phyloP scores from a whole-genome alignment of 2,797 vertebrate species.

The Falco rusticolus region DNA sequence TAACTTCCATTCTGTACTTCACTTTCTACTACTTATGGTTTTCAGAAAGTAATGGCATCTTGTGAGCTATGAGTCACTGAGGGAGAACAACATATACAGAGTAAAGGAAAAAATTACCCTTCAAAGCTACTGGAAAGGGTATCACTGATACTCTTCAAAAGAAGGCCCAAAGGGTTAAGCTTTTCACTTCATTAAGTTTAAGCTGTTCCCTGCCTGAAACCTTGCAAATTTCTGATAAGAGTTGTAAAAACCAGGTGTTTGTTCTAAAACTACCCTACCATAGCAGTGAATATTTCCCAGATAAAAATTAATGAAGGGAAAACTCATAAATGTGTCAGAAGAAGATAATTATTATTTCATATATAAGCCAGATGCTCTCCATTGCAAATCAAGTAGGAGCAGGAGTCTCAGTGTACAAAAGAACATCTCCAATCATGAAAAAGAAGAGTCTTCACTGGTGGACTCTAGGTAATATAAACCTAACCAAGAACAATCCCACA shows the following conservation, averaged over 20 bases:
- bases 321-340: conserved; percentile 75
- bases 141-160: conserved; percentile 21
- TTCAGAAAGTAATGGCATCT: not conserved
- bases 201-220: conserved; percentile 62
- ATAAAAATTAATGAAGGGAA: conserved; percentile 78
- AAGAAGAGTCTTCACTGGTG: not conserved
- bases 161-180: conserved; percentile 60
- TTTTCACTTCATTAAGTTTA: conserved; percentile 63
- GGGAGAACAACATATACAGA: not conserved
- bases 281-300: conserved; percentile 67
- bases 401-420: conserved; percentile 23
- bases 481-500: not conserved
- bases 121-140: conserved; percentile 41
- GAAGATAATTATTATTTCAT: conserved; percentile 74
- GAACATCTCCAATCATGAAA: not conserved
- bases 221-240: conserved; percentile 68
- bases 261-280: conserved; percentile 73
- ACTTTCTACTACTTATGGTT: not conserved
- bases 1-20: not conserved
- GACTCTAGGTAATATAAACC: not conserved
- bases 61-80: not conserved
- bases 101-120: conserved; percentile 34
- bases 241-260: conserved; percentile 77
- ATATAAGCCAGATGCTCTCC: conserved; percentile 66
- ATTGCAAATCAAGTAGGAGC: conserved; percentile 48